phyloP scores from a whole-genome alignment of 1,140 invertebrate species.

The Drosophila kepulauana region DNA sequence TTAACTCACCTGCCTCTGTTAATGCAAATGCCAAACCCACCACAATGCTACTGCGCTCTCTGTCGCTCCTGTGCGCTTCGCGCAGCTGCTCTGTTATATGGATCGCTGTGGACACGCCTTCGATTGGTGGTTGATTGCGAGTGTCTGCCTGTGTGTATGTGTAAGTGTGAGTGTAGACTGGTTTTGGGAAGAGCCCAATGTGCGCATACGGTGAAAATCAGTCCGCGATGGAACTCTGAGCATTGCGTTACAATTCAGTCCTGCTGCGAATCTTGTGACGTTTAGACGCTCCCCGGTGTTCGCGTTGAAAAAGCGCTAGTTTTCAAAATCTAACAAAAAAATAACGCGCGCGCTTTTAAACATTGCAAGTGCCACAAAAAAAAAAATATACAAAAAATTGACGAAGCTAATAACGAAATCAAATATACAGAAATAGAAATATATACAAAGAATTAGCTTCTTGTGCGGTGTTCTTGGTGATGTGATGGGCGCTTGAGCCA shows the following conservation, averaged over 20 bases:
- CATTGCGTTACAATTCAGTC: conserved; percentile 71
- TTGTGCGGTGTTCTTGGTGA: conserved; percentile 21
- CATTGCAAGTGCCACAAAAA: conserved; percentile 20
- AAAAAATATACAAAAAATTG: conserved; percentile 13
- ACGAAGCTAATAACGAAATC: conserved; percentile 17
- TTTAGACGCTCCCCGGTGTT: conserved; percentile 64
- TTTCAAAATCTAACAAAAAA: conserved; percentile 40
- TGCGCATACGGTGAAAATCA: conserved; percentile 41
- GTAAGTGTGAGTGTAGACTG: conserved; percentile 28
- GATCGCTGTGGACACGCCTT: conserved; percentile 38
- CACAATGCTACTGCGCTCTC: conserved; percentile 27
- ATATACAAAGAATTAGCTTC: conserved; percentile 12
- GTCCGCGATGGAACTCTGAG: conserved; percentile 57
- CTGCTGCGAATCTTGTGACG: conserved; percentile 84
- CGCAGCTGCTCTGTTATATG: conserved; percentile 14
- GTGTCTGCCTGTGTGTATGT: conserved; percentile 3
- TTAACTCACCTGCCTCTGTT: conserved; percentile 40
- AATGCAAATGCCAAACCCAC: conserved; percentile 20
- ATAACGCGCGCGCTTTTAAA: conserved; percentile 19
- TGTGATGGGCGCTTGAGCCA: conserved; percentile 44
- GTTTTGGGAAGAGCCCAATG: conserved; percentile 38
- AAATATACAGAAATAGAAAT: conserved; percentile 2
- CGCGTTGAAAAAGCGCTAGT: conserved; percentile 59
- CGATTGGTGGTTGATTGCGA: conserved; percentile 41
- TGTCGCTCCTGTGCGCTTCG: not conserved